phyloP scores from a whole-genome alignment of 2,888 invertebrate species.

The Periphyllus acericola region DNA sequence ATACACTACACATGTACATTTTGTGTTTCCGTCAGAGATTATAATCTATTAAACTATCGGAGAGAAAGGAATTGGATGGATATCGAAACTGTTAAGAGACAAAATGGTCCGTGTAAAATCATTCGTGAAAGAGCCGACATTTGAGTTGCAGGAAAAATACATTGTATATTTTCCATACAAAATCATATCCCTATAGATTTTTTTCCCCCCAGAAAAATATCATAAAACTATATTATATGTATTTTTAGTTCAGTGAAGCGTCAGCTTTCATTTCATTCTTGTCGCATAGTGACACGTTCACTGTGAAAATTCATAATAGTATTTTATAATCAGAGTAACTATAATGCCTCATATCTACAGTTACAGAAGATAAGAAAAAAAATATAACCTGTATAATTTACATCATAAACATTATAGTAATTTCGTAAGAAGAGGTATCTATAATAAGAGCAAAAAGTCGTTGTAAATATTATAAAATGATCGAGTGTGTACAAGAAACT shows the following conservation, averaged over 20 bases:
- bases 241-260: constrained; percentile 19
- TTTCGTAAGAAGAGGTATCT: too few relatives aligned
- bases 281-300: not conserved
- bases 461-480: too few relatives aligned
- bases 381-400: not conserved
- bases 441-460: not conserved
- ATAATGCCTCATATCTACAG: not conserved
- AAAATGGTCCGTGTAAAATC: constrained; percentile 12
- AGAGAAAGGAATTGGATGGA: constrained; percentile 8
- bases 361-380: not conserved
- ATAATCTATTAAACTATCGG: constrained; percentile 25
- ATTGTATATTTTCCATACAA: not conserved
- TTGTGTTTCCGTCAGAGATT: constrained; percentile 30
- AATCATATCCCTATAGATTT: not conserved
- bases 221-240: not conserved
- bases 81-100: constrained; percentile 25
- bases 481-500: too few relatives aligned
- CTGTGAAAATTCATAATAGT: not conserved
- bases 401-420: not conserved
- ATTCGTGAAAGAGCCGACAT: constrained; percentile 1
- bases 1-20: not conserved
- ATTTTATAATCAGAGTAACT: not conserved
- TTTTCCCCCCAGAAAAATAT: not conserved
- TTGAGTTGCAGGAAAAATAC: not conserved
- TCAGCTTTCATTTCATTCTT: not conserved